These are phyloP conservation scores for Cabera pusaria DNA, from an alignment of 2,888 invertebrate genomes.

Conservation along the genomic window DNA sequence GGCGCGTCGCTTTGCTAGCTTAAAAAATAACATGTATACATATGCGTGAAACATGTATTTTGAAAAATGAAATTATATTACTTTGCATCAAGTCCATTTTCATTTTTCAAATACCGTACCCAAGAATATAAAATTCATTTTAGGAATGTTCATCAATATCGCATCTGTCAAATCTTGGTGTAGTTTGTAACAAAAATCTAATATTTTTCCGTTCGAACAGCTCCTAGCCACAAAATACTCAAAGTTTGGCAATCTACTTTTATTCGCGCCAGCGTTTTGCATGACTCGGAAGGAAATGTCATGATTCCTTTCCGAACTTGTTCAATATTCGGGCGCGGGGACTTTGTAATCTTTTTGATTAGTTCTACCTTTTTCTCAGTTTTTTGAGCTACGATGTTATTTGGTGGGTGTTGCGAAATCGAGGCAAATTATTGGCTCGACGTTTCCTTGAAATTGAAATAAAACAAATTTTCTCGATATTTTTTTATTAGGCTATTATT, in stretches of 20 bases:
- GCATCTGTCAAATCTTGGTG: constrained; percentile 2
- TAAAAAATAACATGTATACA: no score
- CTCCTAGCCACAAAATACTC: constrained; percentile 45
- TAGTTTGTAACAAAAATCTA: constrained; percentile 10
- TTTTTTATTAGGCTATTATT: no score
- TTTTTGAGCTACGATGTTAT: constrained; percentile 23
- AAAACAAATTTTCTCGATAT: no score
- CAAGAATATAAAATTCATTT: no score
- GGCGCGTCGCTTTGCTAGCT: no score
- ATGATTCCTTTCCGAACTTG: constrained; percentile 66
- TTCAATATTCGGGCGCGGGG: constrained; percentile 49
- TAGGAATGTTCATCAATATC: not conserved
- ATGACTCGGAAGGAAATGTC: constrained; percentile 54
- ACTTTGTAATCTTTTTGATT: constrained; percentile 50
- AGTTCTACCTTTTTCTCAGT: constrained; percentile 36
- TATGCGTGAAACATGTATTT: no score
- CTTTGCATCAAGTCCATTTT: no score
- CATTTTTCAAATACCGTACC: no score
- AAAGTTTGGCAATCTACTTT: constrained; percentile 72
- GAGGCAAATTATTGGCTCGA: no score
- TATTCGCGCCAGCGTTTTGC: constrained; percentile 66
- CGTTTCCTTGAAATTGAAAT: no score
- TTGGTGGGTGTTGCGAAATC: not conserved
- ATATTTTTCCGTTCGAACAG: constrained; percentile 30
- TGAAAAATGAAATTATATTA: no score